Percentiles rank a stretch among this genome's conserved stretches.
phyloP scores from a whole-genome alignment of 2,888 invertebrate species.

The Chrysolina haemoptera region DNA sequence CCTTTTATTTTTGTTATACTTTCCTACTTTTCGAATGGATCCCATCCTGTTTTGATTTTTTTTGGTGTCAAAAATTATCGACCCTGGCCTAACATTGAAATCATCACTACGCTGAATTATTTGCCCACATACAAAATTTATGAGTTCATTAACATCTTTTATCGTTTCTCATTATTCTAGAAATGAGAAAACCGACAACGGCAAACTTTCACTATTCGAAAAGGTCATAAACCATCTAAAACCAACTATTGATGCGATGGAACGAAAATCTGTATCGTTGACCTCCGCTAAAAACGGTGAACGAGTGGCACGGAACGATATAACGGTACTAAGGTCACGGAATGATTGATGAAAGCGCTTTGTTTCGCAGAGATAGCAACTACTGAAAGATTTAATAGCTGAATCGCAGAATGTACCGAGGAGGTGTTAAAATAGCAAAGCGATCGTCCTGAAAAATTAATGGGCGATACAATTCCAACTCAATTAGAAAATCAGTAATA shows the following conservation, averaged over 20 bases:
- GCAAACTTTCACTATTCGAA: conserved; percentile 4
- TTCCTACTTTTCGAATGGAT: too few relatives aligned
- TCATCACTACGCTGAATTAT: too few relatives aligned
- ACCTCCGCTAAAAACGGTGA: conserved; percentile 23
- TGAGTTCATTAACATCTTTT: not conserved
- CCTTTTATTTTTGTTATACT: too few relatives aligned
- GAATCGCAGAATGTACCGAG: not conserved
- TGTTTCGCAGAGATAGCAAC: not conserved
- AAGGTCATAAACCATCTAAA: conserved; percentile 10
- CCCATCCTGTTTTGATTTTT: too few relatives aligned
- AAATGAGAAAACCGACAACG: not conserved
- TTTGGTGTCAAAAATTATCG: too few relatives aligned
- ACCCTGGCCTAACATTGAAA: too few relatives aligned
- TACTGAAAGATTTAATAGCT: not conserved
- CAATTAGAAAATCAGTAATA: too few relatives aligned
- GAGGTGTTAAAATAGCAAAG: not conserved
- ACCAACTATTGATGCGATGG: not conserved
- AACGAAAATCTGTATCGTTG: conserved; percentile 12
- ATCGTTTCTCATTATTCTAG: too few relatives aligned
- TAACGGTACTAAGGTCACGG: conserved; percentile 35
- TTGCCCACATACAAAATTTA: not conserved
- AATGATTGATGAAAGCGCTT: conserved; percentile 19
- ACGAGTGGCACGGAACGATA: conserved; percentile 15
- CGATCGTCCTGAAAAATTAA: not conserved
- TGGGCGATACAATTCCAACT: not conserved